Base-by-base conservation (phyloP, 2,113 vertebrate species). In the Lepisosteus oculatus region DNA sequence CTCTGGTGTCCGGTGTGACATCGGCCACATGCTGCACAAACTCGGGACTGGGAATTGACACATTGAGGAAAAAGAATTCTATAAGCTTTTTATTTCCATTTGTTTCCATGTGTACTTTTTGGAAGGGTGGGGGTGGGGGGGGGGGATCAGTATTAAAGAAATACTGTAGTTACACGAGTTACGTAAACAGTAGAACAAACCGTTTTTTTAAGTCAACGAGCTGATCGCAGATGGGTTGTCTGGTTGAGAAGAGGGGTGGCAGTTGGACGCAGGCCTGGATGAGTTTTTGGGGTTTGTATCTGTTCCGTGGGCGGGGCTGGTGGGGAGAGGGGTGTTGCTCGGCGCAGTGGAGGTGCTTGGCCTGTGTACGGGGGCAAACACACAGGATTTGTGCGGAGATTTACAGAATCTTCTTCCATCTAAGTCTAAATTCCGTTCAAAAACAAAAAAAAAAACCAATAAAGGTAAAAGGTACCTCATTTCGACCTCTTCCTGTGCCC, bases 11-110 rank as follows among this genome's bases (percentile, higher is more conserved):
- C 78, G 57, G 3, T 56, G 54, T 78, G 72, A 78, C 80, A 78
- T 79, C 83, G 73, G 82, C 82, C 84, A 89, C 82, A 74, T 79
- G 57, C 80, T 72, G 68, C 75, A 78, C 79, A 84, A 61, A 83
- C 76, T 81, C 80, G 76, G 56, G 74, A 83, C 82, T 76, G 81
- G 81, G 78, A 67, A 17, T 78, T 81, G 66, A 64, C 43, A 41
- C 67, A 42, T 61, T 54, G 61, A 70, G 67, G 66, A 65, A 55
- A 63, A 62, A 63, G 17, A 68, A 56, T 78, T 81, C 73, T 83
- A 85, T 74, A 74, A 79, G 78, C 79, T 86, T 89, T 87, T 87
- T 87, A 76, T 75, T 88, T 88, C 77, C 78, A 72, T 85, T 85
- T 82, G 74, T 88, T 88, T 87, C 82, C n/a, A 44, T 43, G 86